Evolutionary conservation across 1,140 invertebrate species (phyloP), one percentile per base, ranked within the genome.

Genomic region (Scylla paramamosain): DNA sequence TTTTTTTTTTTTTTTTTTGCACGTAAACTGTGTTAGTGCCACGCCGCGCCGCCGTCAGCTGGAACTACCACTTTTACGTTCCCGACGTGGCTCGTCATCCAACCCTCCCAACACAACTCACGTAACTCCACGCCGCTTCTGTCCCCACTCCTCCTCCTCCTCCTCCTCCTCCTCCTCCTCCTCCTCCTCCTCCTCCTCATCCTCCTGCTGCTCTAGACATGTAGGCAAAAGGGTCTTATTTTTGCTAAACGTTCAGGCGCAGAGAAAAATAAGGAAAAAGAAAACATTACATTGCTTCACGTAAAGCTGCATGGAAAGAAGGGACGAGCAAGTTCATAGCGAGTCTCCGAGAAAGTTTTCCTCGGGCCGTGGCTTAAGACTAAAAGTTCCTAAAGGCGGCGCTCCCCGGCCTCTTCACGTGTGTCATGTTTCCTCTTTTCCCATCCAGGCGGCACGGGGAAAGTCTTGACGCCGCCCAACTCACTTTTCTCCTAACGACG

Each of bases 11-110:
- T 14, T 59, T 59, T n/a, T 77, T 20, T 0, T 0, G 67, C 20
- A n/a, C 20, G 25, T 77, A 25, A 77, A 77, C 7, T n/a, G 67
- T 77, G 67, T n/a, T n/a, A 25, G n/a, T 7, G 25, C 16, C 25
- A 20, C 20, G 20, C 20, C 25, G 67, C 67, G 8, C 67, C 67
- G 25, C 67, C 67, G 67, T 25, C 20, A 77, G 67, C 67, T n/a
- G 25, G 8, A 77, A 77, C 67, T 12, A 77, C 67, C 67, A 77
- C 67, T 77, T 77, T 77, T 77, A 77, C n/a, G 67, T 77, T 77
- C 67, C 67, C 67, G 67, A 77, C 67, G 67, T 77, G 67, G 67
- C 67, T 77, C 67, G 67, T 77, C 67, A 77, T n/a, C 67, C 25
- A n/a, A 77, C 67, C 67, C 67, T 77, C 67, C 20, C 4, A 12